phyloP scores from a whole-genome alignment of 2,797 vertebrate genomes.

The Babyrousa celebensis region DNA sequence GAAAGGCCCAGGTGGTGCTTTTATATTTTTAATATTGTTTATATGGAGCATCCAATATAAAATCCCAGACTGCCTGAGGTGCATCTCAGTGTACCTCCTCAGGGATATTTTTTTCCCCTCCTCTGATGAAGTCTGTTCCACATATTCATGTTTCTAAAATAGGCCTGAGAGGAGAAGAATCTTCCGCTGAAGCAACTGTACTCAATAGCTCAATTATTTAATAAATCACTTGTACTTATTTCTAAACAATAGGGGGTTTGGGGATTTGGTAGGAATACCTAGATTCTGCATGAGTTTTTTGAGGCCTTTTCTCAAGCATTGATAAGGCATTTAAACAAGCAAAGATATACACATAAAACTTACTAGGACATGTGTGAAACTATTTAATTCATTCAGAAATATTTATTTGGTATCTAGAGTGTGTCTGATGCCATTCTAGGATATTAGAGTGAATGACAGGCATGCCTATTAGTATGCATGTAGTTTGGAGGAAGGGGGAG shows the following conservation, averaged over 20 bases:
- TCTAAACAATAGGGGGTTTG: neutral
- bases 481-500: neutral
- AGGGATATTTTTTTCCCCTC: neutral
- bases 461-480: neutral
- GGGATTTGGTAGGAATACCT: neutral
- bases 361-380: neutral
- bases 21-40: conserved; percentile 42
- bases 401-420: neutral
- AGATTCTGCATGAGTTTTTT: neutral
- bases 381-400: neutral
- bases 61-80: neutral
- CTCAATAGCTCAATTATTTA: neutral
- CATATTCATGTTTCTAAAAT: neutral
- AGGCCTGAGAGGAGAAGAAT: neutral
- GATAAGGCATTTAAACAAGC: neutral
- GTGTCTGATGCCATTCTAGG: neutral
- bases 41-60: neutral
- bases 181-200: neutral
- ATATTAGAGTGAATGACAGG: neutral
- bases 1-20: neutral
- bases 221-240: neutral
- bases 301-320: neutral
- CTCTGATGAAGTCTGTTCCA: neutral
- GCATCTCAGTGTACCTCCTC: neutral
- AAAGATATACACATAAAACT: neutral